Conservation (phyloP, 2,888 invertebrate genomes). For the Dryocosmus kuriphilus region DNA sequence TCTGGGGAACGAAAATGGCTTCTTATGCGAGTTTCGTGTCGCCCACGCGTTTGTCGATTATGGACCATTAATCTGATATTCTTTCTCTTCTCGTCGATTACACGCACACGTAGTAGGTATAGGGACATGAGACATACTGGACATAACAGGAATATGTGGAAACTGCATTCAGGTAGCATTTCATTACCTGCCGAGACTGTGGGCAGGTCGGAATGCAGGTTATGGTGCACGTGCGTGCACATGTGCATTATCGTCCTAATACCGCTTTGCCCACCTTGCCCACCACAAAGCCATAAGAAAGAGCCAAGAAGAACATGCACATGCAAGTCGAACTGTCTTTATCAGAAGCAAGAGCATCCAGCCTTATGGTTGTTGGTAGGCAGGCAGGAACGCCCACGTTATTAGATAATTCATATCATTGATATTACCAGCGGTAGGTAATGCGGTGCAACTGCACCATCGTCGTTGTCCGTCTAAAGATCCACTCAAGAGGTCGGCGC, state of each 20-base stretch:
- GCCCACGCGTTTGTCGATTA: slow-evolving; percentile 58
- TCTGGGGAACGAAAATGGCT: slow-evolving; percentile 34
- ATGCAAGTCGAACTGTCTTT: slow-evolving; percentile 40
- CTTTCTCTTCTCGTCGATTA: slow-evolving; percentile 18
- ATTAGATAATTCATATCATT: slow-evolving; percentile 65
- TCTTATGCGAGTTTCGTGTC: slow-evolving; percentile 53
- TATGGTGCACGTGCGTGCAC: slow-evolving; percentile 56
- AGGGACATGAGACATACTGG: background rate
- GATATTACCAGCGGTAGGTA: slow-evolving; percentile 29
- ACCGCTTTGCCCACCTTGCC: slow-evolving; percentile 31
- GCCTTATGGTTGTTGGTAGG: slow-evolving; percentile 47
- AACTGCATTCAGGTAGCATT: slow-evolving; percentile 48
- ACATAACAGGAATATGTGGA: slow-evolving; percentile 42
- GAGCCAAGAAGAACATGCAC: slow-evolving; percentile 17
- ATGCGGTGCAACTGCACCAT: slow-evolving; percentile 29
- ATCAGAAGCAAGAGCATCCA: slow-evolving; percentile 36
- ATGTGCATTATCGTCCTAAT: slow-evolving; percentile 59
- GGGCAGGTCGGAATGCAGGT: slow-evolving; percentile 63
- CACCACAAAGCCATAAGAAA: slow-evolving; percentile 12
- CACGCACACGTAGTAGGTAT: slow-evolving; percentile 42
- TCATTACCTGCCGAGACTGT: slow-evolving; percentile 64
- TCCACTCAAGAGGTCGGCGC: slow-evolving; percentile 53
- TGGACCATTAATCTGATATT: slow-evolving; percentile 51
- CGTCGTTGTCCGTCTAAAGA: slow-evolving; percentile 53
- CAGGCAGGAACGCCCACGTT: slow-evolving; percentile 56